Evolutionary conservation across 2,888 invertebrate species (phyloP).

Genomic region (Rotaria sp.): DNA sequence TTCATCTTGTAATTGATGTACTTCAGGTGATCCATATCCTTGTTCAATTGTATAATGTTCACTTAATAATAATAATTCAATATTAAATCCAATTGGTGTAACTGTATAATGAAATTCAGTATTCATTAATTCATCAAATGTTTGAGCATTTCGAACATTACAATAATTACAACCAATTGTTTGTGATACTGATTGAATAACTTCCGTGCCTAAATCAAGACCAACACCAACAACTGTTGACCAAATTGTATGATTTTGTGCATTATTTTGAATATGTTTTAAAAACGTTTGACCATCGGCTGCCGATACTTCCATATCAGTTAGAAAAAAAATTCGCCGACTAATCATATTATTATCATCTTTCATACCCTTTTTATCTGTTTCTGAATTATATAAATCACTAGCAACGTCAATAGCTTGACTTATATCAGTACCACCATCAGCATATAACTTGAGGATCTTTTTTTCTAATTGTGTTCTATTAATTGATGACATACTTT

Average conservation of each 20-base stretch:
- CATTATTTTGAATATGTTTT: not conserved
- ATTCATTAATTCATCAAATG: constrained; percentile 2
- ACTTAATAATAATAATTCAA: not conserved
- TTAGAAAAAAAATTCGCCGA: not conserved
- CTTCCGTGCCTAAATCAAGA: not conserved
- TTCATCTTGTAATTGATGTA: not conserved
- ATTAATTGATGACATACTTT: not conserved
- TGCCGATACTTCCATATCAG: not conserved
- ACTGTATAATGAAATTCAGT: not conserved
- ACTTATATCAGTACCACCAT: not conserved
- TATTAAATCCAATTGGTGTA: not conserved
- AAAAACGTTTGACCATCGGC: not conserved
- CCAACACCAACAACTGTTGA: constrained; percentile 5
- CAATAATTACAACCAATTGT: not conserved
- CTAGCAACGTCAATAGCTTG: not conserved
- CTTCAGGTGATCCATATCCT: not conserved
- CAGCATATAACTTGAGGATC: not conserved
- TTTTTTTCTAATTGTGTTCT: not conserved
- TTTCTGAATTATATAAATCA: not conserved
- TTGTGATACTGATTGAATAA: not conserved
- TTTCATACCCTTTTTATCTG: not conserved
- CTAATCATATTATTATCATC: not conserved
- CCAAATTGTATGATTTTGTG: not conserved
- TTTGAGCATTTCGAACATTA: not conserved
- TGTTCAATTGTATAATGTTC: not conserved